Base-by-base conservation (phyloP, 1,140 invertebrate species). In the Thereuonema tuberculata region DNA sequence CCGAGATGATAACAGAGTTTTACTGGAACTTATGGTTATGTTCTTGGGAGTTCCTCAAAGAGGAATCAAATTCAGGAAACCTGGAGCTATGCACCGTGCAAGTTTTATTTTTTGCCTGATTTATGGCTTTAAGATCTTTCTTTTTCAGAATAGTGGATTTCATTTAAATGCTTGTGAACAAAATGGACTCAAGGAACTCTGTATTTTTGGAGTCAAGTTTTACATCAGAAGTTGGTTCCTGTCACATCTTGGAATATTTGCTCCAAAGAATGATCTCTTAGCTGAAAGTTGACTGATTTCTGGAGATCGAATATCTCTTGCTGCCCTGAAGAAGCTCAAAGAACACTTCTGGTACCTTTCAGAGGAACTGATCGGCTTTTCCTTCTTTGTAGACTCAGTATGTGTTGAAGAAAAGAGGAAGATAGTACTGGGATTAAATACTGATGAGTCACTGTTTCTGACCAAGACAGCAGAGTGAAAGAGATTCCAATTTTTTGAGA, bases 21-120 rank as follows among this genome's bases (percentile, higher is more conserved):
- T 62, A 46, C 21, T 62, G 21, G 59, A 62, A 50, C 21, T 61
- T 17, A 61, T 27, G 31, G 25, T 60, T 23, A 28, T 62, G 15
- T 62, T 62, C 59, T 56, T 62, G 25, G 23, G 24, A 2, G 25
- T 62, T 26, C 59, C 61, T 20, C 60, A 56, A 60, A 2, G 57
- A 43, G 17, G 60, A 61, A 26, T 61, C 17, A 20, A 17, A 52
- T 62, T 55, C 59, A 43, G 31, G 53, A 61, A 15, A 28, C 60
- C 25, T 31, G 60, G 31, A 27, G 60, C 24, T 59, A 31, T 43
- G 9, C 37, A 43, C 37, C 37, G 37, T 43, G 37, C 37, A 43
- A 9, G 37, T 12, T 43, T 43, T n/a, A 43, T 43, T 9, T 9
- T n/a, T 12, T 12, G 37, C 9, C 37, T 43, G 37, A 59, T 59